Conservation (phyloP, 2,113 vertebrate species). For the Isurus oxyrinchus region DNA sequence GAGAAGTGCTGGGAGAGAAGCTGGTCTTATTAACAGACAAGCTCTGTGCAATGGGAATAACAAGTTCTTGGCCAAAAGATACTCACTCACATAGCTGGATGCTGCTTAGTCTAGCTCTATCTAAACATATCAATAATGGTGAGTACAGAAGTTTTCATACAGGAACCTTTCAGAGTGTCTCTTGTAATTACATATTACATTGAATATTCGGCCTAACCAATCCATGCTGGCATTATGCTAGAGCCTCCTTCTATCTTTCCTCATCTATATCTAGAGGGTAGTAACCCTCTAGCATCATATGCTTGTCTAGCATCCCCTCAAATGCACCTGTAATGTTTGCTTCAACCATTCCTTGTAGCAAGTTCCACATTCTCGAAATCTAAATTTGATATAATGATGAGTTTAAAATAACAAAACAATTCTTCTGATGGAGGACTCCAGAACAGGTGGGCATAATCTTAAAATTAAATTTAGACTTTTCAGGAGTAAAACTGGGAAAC, state of each 20-base stretch:
- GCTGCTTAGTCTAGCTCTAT: slow-evolving; percentile 80
- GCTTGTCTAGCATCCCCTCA: background rate
- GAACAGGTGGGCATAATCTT: background rate
- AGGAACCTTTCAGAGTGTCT: background rate
- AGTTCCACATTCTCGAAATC: background rate
- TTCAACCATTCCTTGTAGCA: background rate
- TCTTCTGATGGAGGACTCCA: background rate
- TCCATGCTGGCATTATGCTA: background rate
- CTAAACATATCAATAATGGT: slow-evolving; percentile 75
- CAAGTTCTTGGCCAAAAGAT: slow-evolving; percentile 46
- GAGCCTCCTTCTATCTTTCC: background rate
- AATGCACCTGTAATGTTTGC: background rate
- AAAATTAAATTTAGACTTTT: background rate
- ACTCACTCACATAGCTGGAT: slow-evolving; percentile 70
- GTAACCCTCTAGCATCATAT: background rate
- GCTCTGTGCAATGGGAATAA: slow-evolving; percentile 64
- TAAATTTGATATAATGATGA: too few relatives aligned
- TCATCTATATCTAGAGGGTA: background rate
- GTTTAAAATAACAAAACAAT: background rate
- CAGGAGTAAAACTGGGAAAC: background rate
- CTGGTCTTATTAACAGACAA: slow-evolving; percentile 69
- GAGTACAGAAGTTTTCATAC: slow-evolving; percentile 41
- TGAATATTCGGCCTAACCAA: background rate
- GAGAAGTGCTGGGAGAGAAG: slow-evolving; percentile 72
- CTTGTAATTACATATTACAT: background rate